A percentile compares a stretch with the other conserved stretches of the same genome.
Conservation (phyloP, 2,113 vertebrate species). For the Oreotragus oreotragus region DNA sequence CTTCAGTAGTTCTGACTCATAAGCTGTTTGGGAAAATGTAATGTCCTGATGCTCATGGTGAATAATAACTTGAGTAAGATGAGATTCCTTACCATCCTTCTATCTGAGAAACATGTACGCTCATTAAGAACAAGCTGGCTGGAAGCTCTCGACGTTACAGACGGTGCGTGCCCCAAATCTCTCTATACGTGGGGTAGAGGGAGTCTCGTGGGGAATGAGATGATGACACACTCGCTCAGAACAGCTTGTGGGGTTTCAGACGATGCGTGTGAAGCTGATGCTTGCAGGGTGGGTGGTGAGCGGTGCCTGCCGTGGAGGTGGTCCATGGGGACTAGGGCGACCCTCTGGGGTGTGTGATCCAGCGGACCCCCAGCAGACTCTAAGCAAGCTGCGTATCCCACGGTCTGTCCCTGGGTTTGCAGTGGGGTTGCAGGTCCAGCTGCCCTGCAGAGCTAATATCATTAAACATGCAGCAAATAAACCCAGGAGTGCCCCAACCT, state of each 20-base stretch:
- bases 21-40: background rate
- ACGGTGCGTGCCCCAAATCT: background rate
- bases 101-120: background rate
- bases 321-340: fast-evolving
- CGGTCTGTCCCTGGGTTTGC: background rate
- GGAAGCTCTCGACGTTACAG: background rate
- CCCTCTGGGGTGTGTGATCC: background rate
- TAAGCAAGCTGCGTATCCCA: fast-evolving
- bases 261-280: fast-evolving
- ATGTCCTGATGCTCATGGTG: background rate
- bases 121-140: background rate
- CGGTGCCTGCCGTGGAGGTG: fast-evolving
- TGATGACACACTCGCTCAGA: fast-evolving
- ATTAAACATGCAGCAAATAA: fast-evolving
- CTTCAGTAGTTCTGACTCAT: background rate
- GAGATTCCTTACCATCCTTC: background rate
- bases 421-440: background rate
- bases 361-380: background rate
- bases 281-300: background rate
- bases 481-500: fast-evolving
- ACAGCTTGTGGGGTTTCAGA: background rate
- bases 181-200: too few species aligned
- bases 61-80: background rate
- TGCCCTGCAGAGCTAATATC: background rate
- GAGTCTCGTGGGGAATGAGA: background rate